Conservation (phyloP, 2,113 vertebrate genomes). For the Anoura caudifer region DNA sequence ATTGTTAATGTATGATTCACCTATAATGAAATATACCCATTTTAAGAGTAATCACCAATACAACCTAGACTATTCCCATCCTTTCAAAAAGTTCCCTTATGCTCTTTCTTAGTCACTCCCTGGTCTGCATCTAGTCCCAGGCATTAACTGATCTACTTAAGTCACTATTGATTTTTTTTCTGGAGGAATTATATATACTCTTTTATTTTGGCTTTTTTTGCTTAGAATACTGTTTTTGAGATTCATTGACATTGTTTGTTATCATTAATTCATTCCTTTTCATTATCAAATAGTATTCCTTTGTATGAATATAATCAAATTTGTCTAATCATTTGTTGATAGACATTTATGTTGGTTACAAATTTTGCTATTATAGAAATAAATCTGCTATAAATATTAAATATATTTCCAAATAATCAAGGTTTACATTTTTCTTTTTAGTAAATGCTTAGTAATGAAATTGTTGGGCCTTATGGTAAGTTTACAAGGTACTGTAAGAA, state of each 20-base stretch:
- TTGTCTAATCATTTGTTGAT: background rate
- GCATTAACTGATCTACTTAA: background rate
- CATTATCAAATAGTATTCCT: background rate
- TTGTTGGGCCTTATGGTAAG: background rate
- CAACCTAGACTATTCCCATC: background rate
- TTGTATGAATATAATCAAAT: background rate
- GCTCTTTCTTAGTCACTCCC: background rate
- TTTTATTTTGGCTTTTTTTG: background rate
- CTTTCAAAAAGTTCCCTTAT: background rate
- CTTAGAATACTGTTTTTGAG: background rate
- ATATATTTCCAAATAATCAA: background rate
- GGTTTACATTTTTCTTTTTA: background rate
- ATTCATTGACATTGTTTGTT: background rate
- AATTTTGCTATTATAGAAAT: background rate
- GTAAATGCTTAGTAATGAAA: background rate
- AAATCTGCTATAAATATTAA: background rate
- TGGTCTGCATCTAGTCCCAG: background rate
- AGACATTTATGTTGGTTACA: background rate
- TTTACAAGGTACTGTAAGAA: background rate
- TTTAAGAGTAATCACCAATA: background rate
- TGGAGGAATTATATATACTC: background rate
- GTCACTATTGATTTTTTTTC: background rate
- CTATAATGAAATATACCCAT: background rate
- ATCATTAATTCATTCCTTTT: background rate
- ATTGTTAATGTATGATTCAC: background rate